phyloP scores from a whole-genome alignment of 2,113 vertebrate genomes.

The Vidua chalybeata region DNA sequence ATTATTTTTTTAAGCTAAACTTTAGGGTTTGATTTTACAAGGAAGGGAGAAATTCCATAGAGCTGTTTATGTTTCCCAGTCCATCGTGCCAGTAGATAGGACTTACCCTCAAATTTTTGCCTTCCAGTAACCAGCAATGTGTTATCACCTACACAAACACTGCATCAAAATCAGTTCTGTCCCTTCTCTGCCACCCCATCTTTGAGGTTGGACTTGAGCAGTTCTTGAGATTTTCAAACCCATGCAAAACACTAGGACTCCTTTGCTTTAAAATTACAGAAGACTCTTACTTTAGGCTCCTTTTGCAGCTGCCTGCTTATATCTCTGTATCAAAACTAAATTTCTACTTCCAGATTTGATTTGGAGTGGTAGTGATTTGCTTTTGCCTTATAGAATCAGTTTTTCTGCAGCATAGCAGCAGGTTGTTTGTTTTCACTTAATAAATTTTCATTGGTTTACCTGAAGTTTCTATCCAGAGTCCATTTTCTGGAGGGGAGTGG shows the following conservation, averaged over 20 bases:
- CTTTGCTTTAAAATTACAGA: neutral
- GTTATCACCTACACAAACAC: neutral
- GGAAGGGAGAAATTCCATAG: neutral
- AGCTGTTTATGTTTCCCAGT: neutral
- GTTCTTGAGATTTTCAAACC: neutral
- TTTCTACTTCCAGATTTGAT: neutral
- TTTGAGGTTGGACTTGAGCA: neutral
- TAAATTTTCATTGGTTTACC: neutral
- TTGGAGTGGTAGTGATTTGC: neutral
- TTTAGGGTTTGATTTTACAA: neutral
- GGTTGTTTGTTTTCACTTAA: neutral
- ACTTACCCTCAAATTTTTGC: neutral
- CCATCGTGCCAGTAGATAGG: rapidly evolving
- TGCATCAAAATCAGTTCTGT: neutral
- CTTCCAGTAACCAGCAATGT: neutral
- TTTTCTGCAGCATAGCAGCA: neutral
- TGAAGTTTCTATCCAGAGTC: neutral
- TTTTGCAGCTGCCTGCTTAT: neutral
- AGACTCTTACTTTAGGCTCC: neutral
- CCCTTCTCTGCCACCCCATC: neutral
- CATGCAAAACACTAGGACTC: neutral
- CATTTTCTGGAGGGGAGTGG: neutral
- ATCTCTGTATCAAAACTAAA: neutral
- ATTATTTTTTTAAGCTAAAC: neutral
- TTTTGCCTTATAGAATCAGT: neutral